phyloP scores from a whole-genome alignment of 2,113 vertebrate genomes.

The Dunckerocampus dactyliophorus region DNA sequence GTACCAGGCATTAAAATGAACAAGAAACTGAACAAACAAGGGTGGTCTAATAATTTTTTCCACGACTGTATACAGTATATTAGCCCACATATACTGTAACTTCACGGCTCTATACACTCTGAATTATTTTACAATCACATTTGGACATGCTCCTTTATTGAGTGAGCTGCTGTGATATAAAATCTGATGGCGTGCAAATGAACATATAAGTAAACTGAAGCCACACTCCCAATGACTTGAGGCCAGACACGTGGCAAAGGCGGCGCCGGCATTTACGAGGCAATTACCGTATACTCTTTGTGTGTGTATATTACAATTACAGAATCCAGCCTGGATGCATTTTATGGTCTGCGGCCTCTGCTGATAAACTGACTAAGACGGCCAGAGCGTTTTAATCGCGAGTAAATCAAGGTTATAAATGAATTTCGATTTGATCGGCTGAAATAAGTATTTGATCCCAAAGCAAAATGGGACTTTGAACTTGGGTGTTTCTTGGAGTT shows the following conservation, averaged over 20 bases:
- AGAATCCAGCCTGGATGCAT: not conserved
- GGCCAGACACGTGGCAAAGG: conserved; percentile 10
- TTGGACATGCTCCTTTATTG: not conserved
- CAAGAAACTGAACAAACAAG: too few species aligned
- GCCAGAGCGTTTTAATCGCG: conserved; percentile 1
- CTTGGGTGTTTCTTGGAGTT: too few species aligned
- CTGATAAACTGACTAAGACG: not conserved
- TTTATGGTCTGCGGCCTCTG: not conserved
- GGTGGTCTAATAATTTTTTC: too few species aligned
- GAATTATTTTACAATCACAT: not conserved
- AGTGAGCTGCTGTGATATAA: not conserved
- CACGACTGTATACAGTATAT: too few species aligned
- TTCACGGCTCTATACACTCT: too few species aligned
- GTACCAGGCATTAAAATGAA: too few species aligned
- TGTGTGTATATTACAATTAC: not conserved
- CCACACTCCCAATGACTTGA: conserved; percentile 9
- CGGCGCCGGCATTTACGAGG: conserved; percentile 23
- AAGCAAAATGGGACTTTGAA: too few species aligned
- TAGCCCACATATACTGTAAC: too few species aligned
- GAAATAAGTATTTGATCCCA: not conserved
- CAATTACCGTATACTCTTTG: conserved; percentile 36
- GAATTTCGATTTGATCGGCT: not conserved
- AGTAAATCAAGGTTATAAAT: too few species aligned
- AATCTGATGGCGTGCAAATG: conserved; percentile 12
- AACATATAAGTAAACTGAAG: not conserved